Evolutionary conservation across 2,888 invertebrate genomes (phyloP).

Genomic region (Himalopsyche kuldschensis): DNA sequence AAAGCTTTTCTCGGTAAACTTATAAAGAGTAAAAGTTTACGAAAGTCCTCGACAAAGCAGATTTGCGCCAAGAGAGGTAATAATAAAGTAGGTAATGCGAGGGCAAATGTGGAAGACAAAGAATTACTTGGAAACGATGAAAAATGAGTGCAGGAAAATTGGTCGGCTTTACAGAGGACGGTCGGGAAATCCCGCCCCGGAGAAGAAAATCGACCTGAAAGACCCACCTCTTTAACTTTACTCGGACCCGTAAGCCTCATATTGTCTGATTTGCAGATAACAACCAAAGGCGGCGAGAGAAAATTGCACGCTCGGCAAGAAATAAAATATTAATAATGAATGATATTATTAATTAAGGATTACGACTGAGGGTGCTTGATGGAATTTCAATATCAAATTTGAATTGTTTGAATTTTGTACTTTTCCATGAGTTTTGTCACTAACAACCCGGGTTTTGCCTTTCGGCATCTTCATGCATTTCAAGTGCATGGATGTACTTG

Average conservation of each 20-base stretch:
- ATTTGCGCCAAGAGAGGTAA: slow-evolving; percentile 1
- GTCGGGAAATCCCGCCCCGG: neutral
- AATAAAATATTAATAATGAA: too few relatives aligned
- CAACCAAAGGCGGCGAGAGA: neutral
- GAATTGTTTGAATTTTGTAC: too few relatives aligned
- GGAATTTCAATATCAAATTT: too few relatives aligned
- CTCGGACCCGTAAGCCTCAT: neutral
- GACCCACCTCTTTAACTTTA: slow-evolving; percentile 5
- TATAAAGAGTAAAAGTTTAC: neutral
- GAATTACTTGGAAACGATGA: slow-evolving; percentile 37
- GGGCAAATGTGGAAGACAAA: neutral
- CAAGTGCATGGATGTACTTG: too few relatives aligned
- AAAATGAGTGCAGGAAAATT: slow-evolving; percentile 38
- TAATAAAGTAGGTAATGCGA: neutral
- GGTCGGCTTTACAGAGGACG: slow-evolving; percentile 32
- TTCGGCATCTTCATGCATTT: too few relatives aligned
- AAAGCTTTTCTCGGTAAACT: neutral
- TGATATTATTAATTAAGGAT: too few relatives aligned
- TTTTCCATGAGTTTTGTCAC: too few relatives aligned
- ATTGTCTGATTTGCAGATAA: neutral
- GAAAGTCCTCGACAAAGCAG: neutral
- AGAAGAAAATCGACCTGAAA: slow-evolving; percentile 9
- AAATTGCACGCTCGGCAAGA: neutral
- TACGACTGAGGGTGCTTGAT: too few relatives aligned
- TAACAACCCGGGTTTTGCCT: too few relatives aligned